These are phyloP conservation scores for Alaudala cheleensis DNA, from an alignment of 2,113 vertebrate genomes.

Conservation along the genomic window DNA sequence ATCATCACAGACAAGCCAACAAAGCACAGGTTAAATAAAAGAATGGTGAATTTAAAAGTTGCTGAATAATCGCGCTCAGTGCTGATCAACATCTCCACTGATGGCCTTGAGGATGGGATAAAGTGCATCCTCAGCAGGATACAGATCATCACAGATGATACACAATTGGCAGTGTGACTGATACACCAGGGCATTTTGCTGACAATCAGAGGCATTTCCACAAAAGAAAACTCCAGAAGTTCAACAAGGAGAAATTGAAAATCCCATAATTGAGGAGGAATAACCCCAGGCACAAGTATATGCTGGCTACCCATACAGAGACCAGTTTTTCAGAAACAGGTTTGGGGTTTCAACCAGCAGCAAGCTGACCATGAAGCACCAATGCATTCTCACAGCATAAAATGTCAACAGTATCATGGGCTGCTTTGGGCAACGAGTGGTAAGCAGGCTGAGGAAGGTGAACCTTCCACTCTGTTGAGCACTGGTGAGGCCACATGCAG, in stretches of 20 bases:
- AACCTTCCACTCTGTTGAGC: background rate
- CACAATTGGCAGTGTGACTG: background rate
- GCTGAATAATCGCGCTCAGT: background rate
- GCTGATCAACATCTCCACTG: background rate
- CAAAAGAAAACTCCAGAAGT: background rate
- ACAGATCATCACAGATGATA: too few species aligned
- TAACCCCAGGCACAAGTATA: too few species aligned
- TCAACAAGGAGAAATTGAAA: background rate
- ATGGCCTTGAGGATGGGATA: background rate
- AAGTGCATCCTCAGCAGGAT: background rate
- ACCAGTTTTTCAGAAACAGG: background rate
- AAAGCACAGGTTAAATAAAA: background rate
- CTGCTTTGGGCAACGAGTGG: background rate
- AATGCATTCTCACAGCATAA: background rate
- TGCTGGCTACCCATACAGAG: background rate
- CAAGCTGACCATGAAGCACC: background rate
- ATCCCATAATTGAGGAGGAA: background rate
- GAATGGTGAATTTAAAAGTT: background rate
- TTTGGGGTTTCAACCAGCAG: background rate
- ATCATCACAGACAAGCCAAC: background rate
- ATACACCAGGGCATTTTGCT: background rate
- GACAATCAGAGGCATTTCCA: background rate
- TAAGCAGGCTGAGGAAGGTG: background rate
- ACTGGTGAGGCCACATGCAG: background rate
- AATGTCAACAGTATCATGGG: background rate